These are phyloP conservation scores for Phoenoteleia sp. DNA, from an alignment of 2,888 invertebrate genomes.

Conservation along the genomic window DNA sequence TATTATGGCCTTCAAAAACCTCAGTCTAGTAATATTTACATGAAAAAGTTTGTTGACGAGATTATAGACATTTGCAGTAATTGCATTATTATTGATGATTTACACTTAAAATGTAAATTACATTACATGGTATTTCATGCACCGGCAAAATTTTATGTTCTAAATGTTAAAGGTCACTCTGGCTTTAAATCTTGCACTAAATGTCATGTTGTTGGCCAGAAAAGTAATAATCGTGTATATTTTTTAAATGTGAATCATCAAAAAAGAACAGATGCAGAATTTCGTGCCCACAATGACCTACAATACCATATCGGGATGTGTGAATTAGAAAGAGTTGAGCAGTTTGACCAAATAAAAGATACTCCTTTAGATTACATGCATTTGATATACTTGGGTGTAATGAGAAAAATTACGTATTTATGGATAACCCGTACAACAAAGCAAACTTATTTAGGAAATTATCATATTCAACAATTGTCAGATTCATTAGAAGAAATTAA, in stretches of 20 bases:
- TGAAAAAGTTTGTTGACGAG: slow-evolving; percentile 64
- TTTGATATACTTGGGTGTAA: slow-evolving; percentile 13
- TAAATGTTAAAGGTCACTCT: slow-evolving; percentile 69
- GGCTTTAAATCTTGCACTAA: slow-evolving; percentile 72
- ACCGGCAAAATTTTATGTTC: slow-evolving; percentile 67
- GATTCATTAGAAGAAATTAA: neutral
- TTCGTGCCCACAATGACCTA: slow-evolving; percentile 36
- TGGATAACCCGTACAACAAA: slow-evolving; percentile 25
- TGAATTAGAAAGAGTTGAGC: slow-evolving; percentile 67
- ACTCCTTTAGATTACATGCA: slow-evolving; percentile 68
- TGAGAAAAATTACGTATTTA: slow-evolving; percentile 24
- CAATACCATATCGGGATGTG: slow-evolving; percentile 72
- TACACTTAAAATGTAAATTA: slow-evolving; percentile 39
- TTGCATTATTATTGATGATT: slow-evolving; percentile 39
- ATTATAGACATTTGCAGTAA: slow-evolving; percentile 40
- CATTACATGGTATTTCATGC: slow-evolving; percentile 65
- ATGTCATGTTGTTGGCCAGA: slow-evolving; percentile 65
- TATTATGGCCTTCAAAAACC: slow-evolving; percentile 63
- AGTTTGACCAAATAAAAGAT: slow-evolving; percentile 68
- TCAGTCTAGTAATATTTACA: slow-evolving; percentile 30
- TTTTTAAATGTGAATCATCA: slow-evolving; percentile 46
- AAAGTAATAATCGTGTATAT: slow-evolving; percentile 50
- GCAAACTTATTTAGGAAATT: neutral
- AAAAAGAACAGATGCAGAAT: slow-evolving; percentile 24
- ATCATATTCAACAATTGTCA: neutral